Base-by-base conservation (phyloP, 2,888 invertebrate genomes). In the Thecophora atra region DNA sequence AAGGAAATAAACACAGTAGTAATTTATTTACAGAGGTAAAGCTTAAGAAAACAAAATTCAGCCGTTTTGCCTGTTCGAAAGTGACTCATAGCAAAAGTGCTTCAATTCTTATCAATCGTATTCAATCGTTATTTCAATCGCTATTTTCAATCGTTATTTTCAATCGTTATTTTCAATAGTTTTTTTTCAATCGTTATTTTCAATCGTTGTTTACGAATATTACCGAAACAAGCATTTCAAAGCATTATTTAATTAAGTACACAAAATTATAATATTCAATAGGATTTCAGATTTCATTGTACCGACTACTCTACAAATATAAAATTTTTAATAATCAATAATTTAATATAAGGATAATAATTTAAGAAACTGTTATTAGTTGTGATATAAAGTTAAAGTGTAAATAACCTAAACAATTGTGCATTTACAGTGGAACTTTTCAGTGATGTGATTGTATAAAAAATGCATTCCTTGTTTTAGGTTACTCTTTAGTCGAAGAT, bases 401-500 rank as follows among this genome's bases (percentile, higher is more conserved):
- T 8, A 8, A 47, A 47, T 47, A 8, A 47, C 47, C 15, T 47
- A 47, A 37, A 37, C 2, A 37, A 37, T 37, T 37, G 37, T 37
- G 11, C 37, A 37, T 8, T 52, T 54, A 54, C 52, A n/a, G 37
- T 66, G 66, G 66, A 52, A 66, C 56, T 42, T 67, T 56, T 56
- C n/a, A 37, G 21, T 37, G 21, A 65, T 65, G 47, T 65, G 26
- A 44, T 56, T 51, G 26, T 19, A n/a, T 24, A 21, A 21, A 24
- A 26, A 51, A 42, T 65, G 19, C 13, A 1, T 65, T 26, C 26
- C 19, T 51, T 30, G 51, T 26, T 37, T 37, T 37, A 6, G 11
- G 37, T 37, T 37, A 37, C 6, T 37, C 37, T 37, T 37, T 56
- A n/a, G 44, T 47, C 11, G 47, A n/a, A 47, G 26, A 26, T 60